Evolutionary conservation across 2,888 invertebrate species (phyloP).

Genomic region (Phortica magna): DNA sequence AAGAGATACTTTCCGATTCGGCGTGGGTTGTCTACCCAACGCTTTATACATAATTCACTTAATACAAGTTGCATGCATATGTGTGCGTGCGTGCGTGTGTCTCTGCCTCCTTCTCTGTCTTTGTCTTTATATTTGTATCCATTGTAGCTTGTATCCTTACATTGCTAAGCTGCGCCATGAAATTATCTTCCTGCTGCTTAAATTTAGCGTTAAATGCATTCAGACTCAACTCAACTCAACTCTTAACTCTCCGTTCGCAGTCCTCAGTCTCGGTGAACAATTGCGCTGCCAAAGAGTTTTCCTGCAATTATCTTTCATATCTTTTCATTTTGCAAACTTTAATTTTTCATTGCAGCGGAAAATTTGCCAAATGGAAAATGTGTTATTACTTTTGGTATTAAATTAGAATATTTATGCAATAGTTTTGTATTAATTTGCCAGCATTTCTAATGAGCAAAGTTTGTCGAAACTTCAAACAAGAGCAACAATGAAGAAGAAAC

Average conservation of each 20-base stretch:
- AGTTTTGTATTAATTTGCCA: not conserved
- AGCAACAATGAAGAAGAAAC: not conserved
- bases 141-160: not conserved
- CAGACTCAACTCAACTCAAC: not conserved
- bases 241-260: not conserved
- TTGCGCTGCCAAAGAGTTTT: not conserved
- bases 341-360: not conserved
- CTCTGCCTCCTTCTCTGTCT: not conserved
- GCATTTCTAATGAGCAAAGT: not conserved
- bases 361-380: conserved; percentile 3
- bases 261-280: not conserved
- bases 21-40: conserved; percentile 1
- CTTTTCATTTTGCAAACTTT: conserved; percentile 2
- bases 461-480: not conserved
- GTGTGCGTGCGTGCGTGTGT: not conserved
- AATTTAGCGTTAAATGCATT: conserved; percentile 32
- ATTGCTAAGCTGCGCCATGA: not conserved
- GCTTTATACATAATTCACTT: conserved; percentile 33
- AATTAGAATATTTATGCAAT: conserved; percentile 7
- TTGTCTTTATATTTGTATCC: not conserved
- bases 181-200: conserved; percentile 33
- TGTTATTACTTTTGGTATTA: not conserved
- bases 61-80: not conserved
- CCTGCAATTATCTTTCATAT: conserved; percentile 20
- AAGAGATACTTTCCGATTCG: not conserved